phyloP scores from a whole-genome alignment of 2,888 invertebrate species.

The Microctonus hyperodae region DNA sequence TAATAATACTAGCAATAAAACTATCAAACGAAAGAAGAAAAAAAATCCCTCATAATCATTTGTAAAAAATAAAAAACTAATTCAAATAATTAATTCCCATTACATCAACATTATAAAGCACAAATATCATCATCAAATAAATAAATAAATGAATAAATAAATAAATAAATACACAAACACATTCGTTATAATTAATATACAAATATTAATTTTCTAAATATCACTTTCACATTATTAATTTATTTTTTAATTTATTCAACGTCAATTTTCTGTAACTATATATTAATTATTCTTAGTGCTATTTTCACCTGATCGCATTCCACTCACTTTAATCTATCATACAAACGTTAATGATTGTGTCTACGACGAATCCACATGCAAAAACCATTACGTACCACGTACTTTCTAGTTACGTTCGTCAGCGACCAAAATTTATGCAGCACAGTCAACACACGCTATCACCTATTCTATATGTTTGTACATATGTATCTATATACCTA shows the following conservation, averaged over 20 bases:
- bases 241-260: slow-evolving; percentile 18
- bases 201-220: too few relatives aligned
- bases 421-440: slow-evolving; percentile 21
- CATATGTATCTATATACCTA: not conserved
- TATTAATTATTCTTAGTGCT: not conserved
- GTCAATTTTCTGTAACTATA: not conserved
- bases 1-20: too few relatives aligned
- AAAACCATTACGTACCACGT: slow-evolving; percentile 18
- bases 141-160: too few relatives aligned
- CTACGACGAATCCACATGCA: slow-evolving; percentile 18
- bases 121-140: too few relatives aligned
- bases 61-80: not conserved
- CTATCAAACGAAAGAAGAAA: not conserved
- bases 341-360: slow-evolving; percentile 13
- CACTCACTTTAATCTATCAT: too few relatives aligned
- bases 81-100: not conserved
- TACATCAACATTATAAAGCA: too few relatives aligned
- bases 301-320: not conserved
- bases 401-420: slow-evolving; percentile 20
- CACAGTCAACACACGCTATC: slow-evolving; percentile 2
- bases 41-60: not conserved
- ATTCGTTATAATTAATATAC: too few relatives aligned
- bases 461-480: not conserved
- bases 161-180: too few relatives aligned
- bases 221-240: slow-evolving; percentile 5